Conservation (phyloP, 2,888 invertebrate species). For the Dorcus hopei region DNA sequence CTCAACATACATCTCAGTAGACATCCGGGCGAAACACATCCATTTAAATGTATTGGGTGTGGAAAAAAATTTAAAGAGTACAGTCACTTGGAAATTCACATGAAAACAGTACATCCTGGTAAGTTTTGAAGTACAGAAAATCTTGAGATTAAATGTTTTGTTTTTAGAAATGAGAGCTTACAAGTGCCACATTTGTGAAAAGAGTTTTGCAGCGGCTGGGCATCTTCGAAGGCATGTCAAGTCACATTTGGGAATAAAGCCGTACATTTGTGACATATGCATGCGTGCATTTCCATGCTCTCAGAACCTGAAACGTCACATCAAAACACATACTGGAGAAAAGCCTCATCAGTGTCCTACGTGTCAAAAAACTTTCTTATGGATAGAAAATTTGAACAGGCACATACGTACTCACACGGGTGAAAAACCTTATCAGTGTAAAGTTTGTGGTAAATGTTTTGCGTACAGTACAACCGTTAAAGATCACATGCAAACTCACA, state of each 20-base stretch:
- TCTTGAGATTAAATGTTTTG: no score
- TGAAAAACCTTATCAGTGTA: slow-evolving; percentile 40
- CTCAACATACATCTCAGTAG: slow-evolving; percentile 35
- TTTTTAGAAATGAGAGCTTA: slow-evolving; percentile 25
- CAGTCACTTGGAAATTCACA: slow-evolving; percentile 33
- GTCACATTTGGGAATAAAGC: slow-evolving; percentile 41
- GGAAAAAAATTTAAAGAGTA: slow-evolving; percentile 37
- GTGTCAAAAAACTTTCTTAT: slow-evolving; percentile 38
- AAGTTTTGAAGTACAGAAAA: no score
- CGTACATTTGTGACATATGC: slow-evolving; percentile 38
- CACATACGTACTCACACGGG: slow-evolving; percentile 41
- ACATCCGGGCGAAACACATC: slow-evolving; percentile 32
- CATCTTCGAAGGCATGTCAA: slow-evolving; percentile 41
- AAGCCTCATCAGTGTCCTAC: slow-evolving; percentile 38
- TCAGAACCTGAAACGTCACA: slow-evolving; percentile 40
- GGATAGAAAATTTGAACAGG: slow-evolving; percentile 39
- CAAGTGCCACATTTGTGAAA: slow-evolving; percentile 39
- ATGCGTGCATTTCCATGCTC: slow-evolving; percentile 36
- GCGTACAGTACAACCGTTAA: slow-evolving; percentile 44
- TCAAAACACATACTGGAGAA: slow-evolving; percentile 42
- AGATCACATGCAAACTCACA: slow-evolving; percentile 41
- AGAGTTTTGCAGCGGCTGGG: slow-evolving; percentile 35
- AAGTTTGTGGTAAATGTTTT: slow-evolving; percentile 38
- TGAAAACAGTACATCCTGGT: slow-evolving; percentile 31
- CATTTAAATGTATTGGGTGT: slow-evolving; percentile 38